Base-by-base conservation (phyloP, 2,113 vertebrate species). In the Petroica traversi region DNA sequence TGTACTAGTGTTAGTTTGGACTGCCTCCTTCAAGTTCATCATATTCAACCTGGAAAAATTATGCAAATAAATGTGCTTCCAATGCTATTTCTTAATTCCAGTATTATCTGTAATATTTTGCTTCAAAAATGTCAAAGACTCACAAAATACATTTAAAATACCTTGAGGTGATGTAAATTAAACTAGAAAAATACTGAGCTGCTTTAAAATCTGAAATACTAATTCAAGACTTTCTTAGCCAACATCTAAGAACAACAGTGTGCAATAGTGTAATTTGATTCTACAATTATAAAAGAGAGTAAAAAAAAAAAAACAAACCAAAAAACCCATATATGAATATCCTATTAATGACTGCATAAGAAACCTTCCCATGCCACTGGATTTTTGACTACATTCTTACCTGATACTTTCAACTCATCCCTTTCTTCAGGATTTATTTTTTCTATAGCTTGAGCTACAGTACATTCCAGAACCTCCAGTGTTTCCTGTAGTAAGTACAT, bases 381-480 rank as follows among this genome's bases (percentile, higher is more conserved):
- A 69, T 61, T 79, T 78, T 77, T 89, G 2, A 51, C 24, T 51
- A 6, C 1, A 1, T 67, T 90, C 98, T 97, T 97, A 99, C 99
- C 99, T 94, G 99, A 99, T 76, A 99, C 99, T 96, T 99, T 99
- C 94, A 99, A 97, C 93, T 99, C 99, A 95, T 99, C 99, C 92
- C 99, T 98, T 97, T 99, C 99, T 94, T 99, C 99, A 24, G 99
- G 98, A 89, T 98, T 99, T 97, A 99, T 99, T 45, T 98, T 98
- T 86, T 99, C 99, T 72, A 99, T 81, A 46, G 98, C 98, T 89
- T 99, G 98, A 48, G 98, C 97, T 68, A 99, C 96, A 74, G 98
- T 97, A 94, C 99, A 99, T 95, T 99, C 98, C 95, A 99, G 95
- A 49, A 98, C 97, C 33, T 98, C 98, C 49, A 98, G 97, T 54